Base-by-base conservation (phyloP, 2,113 vertebrate genomes). In the Anolis sagrei region DNA sequence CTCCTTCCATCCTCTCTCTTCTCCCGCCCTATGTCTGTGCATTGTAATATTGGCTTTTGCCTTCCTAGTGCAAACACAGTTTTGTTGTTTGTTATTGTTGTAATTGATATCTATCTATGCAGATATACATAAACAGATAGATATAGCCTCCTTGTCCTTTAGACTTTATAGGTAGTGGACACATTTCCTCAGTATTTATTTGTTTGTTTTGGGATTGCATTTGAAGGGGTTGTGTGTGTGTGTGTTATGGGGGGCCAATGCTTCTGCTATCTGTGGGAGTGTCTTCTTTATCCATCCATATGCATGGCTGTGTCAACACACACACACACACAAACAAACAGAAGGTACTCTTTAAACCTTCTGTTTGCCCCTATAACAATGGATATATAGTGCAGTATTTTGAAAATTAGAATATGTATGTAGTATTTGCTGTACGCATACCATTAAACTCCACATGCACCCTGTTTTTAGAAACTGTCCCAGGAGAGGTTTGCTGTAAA, bases 401-500 rank as follows among this genome's bases (percentile, higher is more conserved):
- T 54, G 14, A 54, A 62, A 39, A 36, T 19, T 81, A 29, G 9
- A 13, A 25, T 48, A 1, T 39, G 9, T 58, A 21, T 13, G 54
- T n/a, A 19, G 54, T n/a, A 19, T 54, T 39, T 25, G 49, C 69
- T 72, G 18, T 44, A 74, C 18, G 36, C 21, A 76, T 9, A n/a
- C 54, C 32, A 66, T 48, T 14, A 75, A 62, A 39, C 64, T 39
- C 51, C 49, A 86, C 58, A 82, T 81, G 79, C n/a, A 81, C 29
- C 86, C 90, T 89, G 13, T 78, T 61, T 58, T 72, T 79, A 86
- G 7, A 44, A 84, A 89, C 73, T 91, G 89, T 79, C 86, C 94
- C 91, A 91, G 93, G 92, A 92, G 79, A 92, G 93, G 91, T 78
- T 90, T 84, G 89, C 89, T 92, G 88, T 79, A 89, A 87, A 90